phyloP scores from a whole-genome alignment of 2,113 vertebrate genomes.

The Ailurus styani region DNA sequence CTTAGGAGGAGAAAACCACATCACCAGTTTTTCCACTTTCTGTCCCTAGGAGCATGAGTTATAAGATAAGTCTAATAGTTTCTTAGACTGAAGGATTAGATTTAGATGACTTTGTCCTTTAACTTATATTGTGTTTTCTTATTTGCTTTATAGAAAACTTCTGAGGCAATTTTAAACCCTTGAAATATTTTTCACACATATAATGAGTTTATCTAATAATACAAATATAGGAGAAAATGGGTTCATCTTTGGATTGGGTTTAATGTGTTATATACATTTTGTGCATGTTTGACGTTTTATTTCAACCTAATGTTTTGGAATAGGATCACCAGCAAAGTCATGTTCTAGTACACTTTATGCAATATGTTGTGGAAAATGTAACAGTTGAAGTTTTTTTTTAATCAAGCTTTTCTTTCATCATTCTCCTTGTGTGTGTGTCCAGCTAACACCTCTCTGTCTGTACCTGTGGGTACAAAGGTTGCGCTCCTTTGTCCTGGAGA shows the following conservation, averaged over 20 bases:
- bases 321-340: neutral
- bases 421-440: neutral
- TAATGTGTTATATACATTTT: neutral
- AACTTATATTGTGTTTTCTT: neutral
- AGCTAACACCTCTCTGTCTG: accelerated
- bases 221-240: neutral
- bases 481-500: neutral
- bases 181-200: neutral
- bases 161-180: neutral
- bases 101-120: neutral
- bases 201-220: neutral
- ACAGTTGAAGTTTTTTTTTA: neutral
- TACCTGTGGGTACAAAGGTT: accelerated
- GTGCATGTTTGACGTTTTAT: neutral
- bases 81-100: neutral
- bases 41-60: neutral
- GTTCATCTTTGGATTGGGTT: neutral
- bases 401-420: neutral
- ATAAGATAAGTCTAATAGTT: neutral
- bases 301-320: neutral
- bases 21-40: neutral
- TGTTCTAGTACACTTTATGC: neutral
- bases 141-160: neutral
- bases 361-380: neutral
- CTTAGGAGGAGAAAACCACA: neutral